Conservation (phyloP, 2,888 invertebrate species). For the Drosophila mercatorum region DNA sequence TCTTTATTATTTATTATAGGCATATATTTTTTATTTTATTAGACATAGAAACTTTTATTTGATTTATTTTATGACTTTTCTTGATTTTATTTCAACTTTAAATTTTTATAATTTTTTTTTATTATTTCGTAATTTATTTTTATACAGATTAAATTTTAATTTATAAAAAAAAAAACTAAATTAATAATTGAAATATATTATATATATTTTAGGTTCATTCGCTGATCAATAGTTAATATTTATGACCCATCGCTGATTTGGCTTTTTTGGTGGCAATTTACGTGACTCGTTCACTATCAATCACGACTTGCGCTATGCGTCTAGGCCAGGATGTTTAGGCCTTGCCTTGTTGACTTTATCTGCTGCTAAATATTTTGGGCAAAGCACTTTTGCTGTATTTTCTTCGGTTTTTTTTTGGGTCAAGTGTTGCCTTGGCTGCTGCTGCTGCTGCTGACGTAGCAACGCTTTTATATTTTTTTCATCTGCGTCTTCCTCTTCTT, state of each 20-base stretch:
- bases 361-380: conserved; percentile 64
- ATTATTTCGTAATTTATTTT: no score
- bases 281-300: conserved; percentile 24
- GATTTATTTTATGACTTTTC: no score
- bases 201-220: no score
- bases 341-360: conserved; percentile 59
- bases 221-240: not conserved
- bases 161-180: no score
- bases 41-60: no score
- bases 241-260: conserved; percentile 5
- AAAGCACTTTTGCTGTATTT: conserved; percentile 34
- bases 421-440: conserved; percentile 67
- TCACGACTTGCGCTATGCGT: conserved; percentile 23
- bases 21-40: no score
- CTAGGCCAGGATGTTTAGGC: conserved; percentile 25
- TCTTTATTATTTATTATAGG: no score
- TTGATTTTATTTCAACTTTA: no score
- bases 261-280: not conserved
- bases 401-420: conserved; percentile 55
- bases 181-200: no score
- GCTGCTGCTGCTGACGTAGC: conserved; percentile 71
- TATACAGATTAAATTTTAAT: no score
- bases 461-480: conserved; percentile 45
- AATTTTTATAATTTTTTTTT: no score
- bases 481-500: conserved; percentile 12